phyloP scores from a whole-genome alignment of 2,888 invertebrate genomes.

The Epistrophe grossulariae region DNA sequence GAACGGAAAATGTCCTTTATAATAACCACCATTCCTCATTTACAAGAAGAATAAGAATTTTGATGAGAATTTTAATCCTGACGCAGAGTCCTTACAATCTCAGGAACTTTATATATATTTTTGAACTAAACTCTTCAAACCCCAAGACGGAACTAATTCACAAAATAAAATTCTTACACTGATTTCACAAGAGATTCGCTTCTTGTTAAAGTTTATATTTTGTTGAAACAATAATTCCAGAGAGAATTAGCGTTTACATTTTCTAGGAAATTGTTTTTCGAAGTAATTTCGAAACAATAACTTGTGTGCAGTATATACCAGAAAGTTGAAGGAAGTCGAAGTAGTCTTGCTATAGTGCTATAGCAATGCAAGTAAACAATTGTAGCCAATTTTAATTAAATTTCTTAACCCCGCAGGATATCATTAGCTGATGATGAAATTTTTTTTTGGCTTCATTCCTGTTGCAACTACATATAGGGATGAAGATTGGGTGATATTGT shows the following conservation, averaged over 20 bases:
- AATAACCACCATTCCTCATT: no score
- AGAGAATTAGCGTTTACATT: background rate
- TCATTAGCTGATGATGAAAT: constrained; percentile 28
- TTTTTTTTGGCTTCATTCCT: background rate
- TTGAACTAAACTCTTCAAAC: background rate
- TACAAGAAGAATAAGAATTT: background rate
- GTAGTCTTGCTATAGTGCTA: background rate
- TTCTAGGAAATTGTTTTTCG: constrained; percentile 32
- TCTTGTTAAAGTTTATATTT: background rate
- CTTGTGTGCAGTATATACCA: constrained; percentile 4
- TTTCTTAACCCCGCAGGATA: constrained; percentile 45
- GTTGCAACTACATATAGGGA: background rate
- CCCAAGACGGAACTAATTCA: background rate
- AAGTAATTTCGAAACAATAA: constrained; percentile 43
- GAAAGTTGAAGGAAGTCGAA: background rate
- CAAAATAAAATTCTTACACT: background rate
- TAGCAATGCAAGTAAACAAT: constrained; percentile 13
- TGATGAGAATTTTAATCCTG: background rate
- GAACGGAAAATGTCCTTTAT: background rate
- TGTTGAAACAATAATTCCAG: background rate
- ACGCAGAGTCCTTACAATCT: no score
- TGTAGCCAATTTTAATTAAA: constrained; percentile 62
- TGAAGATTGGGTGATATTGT: background rate
- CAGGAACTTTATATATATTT: background rate
- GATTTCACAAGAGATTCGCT: constrained; percentile 3